Conservation (phyloP, 2,888 invertebrate genomes). For the Cosmopolites sordidus region DNA sequence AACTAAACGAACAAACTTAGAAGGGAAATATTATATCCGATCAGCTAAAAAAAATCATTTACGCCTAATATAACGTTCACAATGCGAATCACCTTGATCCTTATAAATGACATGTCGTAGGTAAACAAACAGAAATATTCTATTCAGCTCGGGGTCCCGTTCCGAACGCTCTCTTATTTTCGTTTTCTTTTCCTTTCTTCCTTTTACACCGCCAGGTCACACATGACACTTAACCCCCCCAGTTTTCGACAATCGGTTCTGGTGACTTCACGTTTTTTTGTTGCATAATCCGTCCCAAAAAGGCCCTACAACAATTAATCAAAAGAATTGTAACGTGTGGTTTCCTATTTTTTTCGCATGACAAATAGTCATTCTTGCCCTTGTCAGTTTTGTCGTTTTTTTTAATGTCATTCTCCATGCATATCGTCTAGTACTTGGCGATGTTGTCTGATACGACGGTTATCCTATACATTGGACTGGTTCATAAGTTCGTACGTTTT, state of each 20-base stretch:
- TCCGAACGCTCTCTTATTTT: not conserved
- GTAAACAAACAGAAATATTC: constrained; percentile 25
- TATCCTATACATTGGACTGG: no score
- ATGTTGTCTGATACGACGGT: no score
- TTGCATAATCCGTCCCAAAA: constrained; percentile 25
- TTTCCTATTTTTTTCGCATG: constrained; percentile 9
- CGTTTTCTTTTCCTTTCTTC: not conserved
- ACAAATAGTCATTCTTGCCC: constrained; percentile 18
- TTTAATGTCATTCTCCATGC: not conserved
- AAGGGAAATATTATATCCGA: no score
- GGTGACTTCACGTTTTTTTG: constrained; percentile 18
- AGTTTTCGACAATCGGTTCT: constrained; percentile 14
- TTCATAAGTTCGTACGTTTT: no score
- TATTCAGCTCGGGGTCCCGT: constrained; percentile 3
- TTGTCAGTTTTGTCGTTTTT: constrained; percentile 11
- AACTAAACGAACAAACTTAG: no score
- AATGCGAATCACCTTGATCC: constrained; percentile 22
- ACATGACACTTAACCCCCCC: constrained; percentile 20
- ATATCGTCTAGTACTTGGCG: no score
- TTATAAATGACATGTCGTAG: constrained; percentile 23
- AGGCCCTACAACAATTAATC: constrained; percentile 24
- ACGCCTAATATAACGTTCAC: constrained; percentile 24
- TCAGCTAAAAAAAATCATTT: constrained; percentile 16
- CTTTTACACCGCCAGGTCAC: constrained; percentile 14
- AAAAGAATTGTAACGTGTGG: constrained; percentile 9